Base-by-base conservation (phyloP, 2,888 invertebrate genomes). In the Caprella mutica region DNA sequence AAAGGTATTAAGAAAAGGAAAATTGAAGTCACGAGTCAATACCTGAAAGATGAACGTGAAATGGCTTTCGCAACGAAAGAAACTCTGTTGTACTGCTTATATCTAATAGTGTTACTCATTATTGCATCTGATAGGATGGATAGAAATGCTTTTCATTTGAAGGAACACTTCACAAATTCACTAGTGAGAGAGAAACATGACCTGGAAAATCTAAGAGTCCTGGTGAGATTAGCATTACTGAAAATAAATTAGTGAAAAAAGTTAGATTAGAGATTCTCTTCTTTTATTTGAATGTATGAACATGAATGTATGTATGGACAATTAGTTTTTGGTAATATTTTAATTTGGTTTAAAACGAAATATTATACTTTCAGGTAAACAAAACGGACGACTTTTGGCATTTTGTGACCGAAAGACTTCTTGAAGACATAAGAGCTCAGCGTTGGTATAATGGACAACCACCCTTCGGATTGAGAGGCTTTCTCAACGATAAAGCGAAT, bases 361-460 rank as follows among this genome's bases (percentile, higher is more conserved):
- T n/a, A n/a, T n/a, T n/a, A n/a, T n/a, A n/a, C n/a, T 48, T 46
- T 8, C 54, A 58, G 56, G 30, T 59, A 6, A 38, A 27, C 12
- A 59, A 54, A 57, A 65, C 38, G 1, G 68, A 71, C 21, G 69
- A 72, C 39, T 75, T 73, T 65, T 77, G 73, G 72, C 67, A 67
- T n/a, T 77, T 76, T 76, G 66, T 72, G 5, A 66, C 69, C 26
- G 65, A 69, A 4, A 72, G 70, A 2, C 65, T 77, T 56, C 63
- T 74, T 5, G 70, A 71, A 12, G 72, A 71, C 33, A 65, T 77
- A 2, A 68, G 74, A 40, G 71, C 69, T n/a, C 69, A 69, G 26
- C 68, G 70, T 27, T 77, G 76, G 74, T 77, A 78, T 68, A 77
- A 77, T 67, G 71, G 71, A 21, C 70, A 71, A 42, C 74, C 74